Evolutionary conservation across 2,797 vertebrate genomes (phyloP).

Genomic region (Melopsittacus undulatus): DNA sequence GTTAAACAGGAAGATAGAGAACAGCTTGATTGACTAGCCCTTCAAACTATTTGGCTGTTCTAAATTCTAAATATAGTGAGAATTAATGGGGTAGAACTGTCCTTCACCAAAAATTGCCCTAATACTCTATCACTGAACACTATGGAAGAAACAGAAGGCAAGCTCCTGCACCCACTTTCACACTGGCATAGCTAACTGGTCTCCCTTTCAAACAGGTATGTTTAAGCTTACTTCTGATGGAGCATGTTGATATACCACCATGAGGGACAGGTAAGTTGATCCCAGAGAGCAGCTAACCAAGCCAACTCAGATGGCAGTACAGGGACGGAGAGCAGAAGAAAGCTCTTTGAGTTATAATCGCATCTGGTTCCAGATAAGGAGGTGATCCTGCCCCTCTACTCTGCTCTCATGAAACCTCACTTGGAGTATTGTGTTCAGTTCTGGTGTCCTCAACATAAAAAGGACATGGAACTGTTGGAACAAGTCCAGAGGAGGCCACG

Average conservation of each 20-base stretch:
- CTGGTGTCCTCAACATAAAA: too few species aligned
- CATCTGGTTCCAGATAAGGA: rapidly evolving
- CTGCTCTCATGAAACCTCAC: too few species aligned
- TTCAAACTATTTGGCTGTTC: not conserved
- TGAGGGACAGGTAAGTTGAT: not conserved
- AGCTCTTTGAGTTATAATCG: not conserved
- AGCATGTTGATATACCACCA: not conserved
- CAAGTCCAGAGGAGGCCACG: too few species aligned
- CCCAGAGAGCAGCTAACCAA: not conserved
- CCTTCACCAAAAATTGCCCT: not conserved
- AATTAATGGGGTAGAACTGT: slow-evolving; percentile 1
- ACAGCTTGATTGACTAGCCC: not conserved
- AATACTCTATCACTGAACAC: not conserved
- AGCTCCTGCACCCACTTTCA: not conserved
- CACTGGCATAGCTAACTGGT: not conserved
- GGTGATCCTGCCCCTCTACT: too few species aligned
- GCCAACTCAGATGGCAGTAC: not conserved
- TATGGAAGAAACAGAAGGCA: not conserved
- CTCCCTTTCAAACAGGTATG: not conserved
- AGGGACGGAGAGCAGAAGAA: not conserved
- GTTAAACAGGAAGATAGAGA: not conserved
- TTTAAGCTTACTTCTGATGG: not conserved
- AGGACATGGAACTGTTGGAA: too few species aligned
- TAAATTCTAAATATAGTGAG: not conserved
- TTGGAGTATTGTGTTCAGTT: too few species aligned